These are phyloP conservation scores for Chondrosia reniformis DNA, from an alignment of 37 sponge, comb jelly and placozoan species.

Conservation along the genomic window DNA sequence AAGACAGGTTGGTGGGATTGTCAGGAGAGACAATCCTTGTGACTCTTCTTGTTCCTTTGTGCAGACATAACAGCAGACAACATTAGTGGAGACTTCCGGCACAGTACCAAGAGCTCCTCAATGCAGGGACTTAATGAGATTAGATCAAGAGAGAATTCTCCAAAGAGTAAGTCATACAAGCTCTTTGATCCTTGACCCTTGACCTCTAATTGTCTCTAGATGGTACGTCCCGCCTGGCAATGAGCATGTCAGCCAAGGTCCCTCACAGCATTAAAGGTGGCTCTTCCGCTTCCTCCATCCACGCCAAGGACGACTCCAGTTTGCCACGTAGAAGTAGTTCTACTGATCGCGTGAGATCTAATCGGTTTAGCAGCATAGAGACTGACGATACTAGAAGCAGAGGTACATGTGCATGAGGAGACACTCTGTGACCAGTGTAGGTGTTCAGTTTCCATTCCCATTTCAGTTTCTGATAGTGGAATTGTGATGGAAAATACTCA, in stretches of 20 bases:
- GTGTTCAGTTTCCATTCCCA: background rate
- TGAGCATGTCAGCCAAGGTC: too few relatives aligned
- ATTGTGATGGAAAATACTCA: background rate
- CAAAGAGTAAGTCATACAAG: background rate
- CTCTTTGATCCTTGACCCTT: background rate
- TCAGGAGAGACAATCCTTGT: background rate
- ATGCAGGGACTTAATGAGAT: slow-evolving; percentile 18
- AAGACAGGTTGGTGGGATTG: background rate
- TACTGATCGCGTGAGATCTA: too few relatives aligned
- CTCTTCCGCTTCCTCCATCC: too few relatives aligned
- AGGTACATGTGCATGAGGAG: too few relatives aligned
- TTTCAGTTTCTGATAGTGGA: background rate
- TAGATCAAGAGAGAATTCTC: background rate
- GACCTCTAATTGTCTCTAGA: background rate
- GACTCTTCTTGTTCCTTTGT: background rate
- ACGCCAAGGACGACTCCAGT: too few relatives aligned
- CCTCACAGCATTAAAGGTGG: too few relatives aligned
- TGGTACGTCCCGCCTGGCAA: background rate
- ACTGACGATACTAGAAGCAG: too few relatives aligned
- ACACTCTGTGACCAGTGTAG: too few relatives aligned
- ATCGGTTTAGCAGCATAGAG: too few relatives aligned
- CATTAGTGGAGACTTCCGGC: background rate
- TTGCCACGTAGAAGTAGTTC: too few relatives aligned
- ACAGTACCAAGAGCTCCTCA: background rate
- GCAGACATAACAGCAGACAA: slow-evolving; percentile 8